Conservation (phyloP, 2,797 vertebrate species). For the Thamnophis elegans region DNA sequence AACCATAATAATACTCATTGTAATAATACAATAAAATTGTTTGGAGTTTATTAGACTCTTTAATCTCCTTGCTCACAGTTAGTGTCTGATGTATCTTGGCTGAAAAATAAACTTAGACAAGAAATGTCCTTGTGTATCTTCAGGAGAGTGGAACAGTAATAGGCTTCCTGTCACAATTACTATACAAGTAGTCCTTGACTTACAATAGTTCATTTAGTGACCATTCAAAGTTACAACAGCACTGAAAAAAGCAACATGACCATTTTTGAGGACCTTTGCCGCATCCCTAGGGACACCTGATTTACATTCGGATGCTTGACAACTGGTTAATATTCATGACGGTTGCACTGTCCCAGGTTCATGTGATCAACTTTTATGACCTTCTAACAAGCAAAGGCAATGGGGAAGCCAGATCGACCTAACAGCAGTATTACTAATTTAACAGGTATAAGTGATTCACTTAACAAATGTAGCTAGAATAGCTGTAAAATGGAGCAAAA, state of each 20-base stretch:
- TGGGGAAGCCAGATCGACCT: background rate
- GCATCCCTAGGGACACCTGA: background rate
- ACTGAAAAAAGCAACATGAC: background rate
- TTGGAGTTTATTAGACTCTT: background rate
- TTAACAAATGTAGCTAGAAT: background rate
- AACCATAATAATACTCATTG: background rate
- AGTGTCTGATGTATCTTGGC: background rate
- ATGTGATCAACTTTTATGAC: background rate
- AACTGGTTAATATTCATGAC: background rate
- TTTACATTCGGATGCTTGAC: background rate
- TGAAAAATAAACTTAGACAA: background rate
- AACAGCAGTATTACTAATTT: background rate
- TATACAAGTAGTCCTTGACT: background rate
- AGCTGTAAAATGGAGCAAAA: background rate
- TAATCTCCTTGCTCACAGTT: background rate
- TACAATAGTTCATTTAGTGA: background rate
- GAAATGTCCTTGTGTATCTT: background rate
- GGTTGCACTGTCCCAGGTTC: background rate
- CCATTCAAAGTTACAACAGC: background rate
- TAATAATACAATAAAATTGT: background rate
- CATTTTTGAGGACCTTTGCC: background rate
- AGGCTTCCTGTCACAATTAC: background rate
- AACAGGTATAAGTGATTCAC: background rate
- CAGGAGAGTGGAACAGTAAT: background rate
- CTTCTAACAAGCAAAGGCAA: background rate